Percentiles rank a stretch among this genome's conserved stretches.
Conservation (phyloP, 2,797 vertebrate genomes). For the Rhabdophis nuchalis region DNA sequence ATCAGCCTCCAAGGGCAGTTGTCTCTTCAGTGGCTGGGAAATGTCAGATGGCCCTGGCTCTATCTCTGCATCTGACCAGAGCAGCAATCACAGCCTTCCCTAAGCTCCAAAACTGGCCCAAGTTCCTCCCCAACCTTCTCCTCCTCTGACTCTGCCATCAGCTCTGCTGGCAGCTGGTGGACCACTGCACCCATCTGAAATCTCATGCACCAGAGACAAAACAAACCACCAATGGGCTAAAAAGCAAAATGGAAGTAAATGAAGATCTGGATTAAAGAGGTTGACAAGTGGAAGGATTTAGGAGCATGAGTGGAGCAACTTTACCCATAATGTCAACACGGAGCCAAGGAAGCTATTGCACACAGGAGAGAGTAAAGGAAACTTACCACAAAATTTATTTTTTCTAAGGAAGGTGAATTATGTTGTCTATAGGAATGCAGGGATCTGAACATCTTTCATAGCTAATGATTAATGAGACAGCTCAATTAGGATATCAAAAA, state of each 20-base stretch:
- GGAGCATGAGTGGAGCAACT: too few species aligned
- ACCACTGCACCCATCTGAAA: not conserved
- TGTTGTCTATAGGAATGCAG: not conserved
- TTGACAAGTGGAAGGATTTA: not conserved
- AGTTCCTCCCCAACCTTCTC: too few species aligned
- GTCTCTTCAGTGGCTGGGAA: too few species aligned
- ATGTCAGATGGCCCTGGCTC: too few species aligned
- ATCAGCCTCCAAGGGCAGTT: too few species aligned
- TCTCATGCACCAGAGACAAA: not conserved
- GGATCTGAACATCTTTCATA: not conserved
- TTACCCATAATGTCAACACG: not conserved
- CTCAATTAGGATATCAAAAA: not conserved
- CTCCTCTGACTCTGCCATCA: too few species aligned
- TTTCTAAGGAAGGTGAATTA: not conserved
- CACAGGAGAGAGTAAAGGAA: not conserved
- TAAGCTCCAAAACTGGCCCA: too few species aligned
- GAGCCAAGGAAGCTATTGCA: not conserved
- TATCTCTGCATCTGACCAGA: too few species aligned
- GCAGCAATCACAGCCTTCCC: too few species aligned
- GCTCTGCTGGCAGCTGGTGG: too few species aligned
- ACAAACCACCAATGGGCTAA: not conserved
- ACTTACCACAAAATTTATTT: not conserved
- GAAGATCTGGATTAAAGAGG: not conserved
- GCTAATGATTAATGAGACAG: not conserved
- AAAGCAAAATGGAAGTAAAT: not conserved